Base-by-base conservation (phyloP, 2,888 invertebrate species). In the Exocentrus adspersus region DNA sequence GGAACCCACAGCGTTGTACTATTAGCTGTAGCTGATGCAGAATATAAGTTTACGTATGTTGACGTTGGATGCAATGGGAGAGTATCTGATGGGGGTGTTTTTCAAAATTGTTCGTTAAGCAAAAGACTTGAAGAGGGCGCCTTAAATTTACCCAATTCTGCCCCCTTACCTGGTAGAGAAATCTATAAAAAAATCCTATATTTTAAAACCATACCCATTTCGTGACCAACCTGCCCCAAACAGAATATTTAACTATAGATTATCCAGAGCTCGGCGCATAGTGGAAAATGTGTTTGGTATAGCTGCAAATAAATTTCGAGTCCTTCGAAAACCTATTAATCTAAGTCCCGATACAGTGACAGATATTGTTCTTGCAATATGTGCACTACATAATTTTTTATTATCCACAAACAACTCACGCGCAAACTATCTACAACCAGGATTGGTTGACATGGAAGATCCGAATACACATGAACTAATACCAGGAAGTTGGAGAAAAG, bases 181-280 rank as follows among this genome's bases (percentile, higher is more conserved):
- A n/a, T n/a, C n/a, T n/a, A n/a, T n/a, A n/a, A n/a, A n/a, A n/a
- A n/a, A n/a, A n/a, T n/a, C n/a, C n/a, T n/a, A n/a, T n/a, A n/a
- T n/a, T n/a, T n/a, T 59, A 43, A 70, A 72, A 63, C 71, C 66
- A 0, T 60, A 42, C 17, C 51, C 51, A 43, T 60, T 48, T 46
- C 51, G 51, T 16, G 59, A 59, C 24, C 64, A 60, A 50, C 59
- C 67, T 30, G 64, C 51, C 30, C 45, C 64, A 51, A n/a, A n/a
- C n/a, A n/a, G n/a, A 57, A 71, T 28, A 24, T 60, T 51, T 17
- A 51, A 51, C 16, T 60, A 51, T 16, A 32, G 60, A 42, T 42
- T 60, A 42, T 41, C 41, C n/a, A 60, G 51, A 41, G 60, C 60
- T 51, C 50, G 51, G 16, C 58, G 58, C 10, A 58, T 48, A 9